Percentiles rank a stretch among this genome's conserved stretches.
phyloP scores from a whole-genome alignment of 2,113 vertebrate genomes.

The Hippopotamus amphibius region DNA sequence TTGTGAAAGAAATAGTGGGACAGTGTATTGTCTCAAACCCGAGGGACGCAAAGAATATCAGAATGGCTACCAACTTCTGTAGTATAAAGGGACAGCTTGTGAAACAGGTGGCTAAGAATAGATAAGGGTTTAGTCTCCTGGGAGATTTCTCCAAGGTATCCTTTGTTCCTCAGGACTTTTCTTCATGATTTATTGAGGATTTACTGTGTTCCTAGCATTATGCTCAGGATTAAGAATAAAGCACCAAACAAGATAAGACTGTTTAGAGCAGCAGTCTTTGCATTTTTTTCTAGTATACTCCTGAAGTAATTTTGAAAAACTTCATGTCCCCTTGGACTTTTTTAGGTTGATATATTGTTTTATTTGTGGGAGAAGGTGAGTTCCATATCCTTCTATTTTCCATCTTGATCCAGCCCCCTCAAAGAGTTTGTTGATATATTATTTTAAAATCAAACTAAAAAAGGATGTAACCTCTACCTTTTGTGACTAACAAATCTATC shows the following conservation, averaged over 20 bases:
- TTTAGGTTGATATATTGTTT: background rate
- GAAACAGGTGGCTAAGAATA: background rate
- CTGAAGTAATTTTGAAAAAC: constrained; percentile 34
- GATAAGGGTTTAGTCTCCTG: background rate
- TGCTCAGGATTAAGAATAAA: background rate
- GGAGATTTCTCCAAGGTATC: background rate
- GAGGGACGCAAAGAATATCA: background rate
- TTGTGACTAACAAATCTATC: background rate
- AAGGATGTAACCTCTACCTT: background rate
- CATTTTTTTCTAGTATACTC: background rate
- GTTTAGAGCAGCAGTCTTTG: background rate
- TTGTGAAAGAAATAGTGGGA: background rate
- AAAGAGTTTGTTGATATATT: background rate
- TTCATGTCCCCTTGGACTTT: background rate
- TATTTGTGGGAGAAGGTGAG: background rate
- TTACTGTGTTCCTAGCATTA: background rate
- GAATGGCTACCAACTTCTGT: background rate
- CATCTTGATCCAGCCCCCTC: too few relatives aligned
- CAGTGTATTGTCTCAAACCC: background rate
- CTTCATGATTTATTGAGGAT: background rate
- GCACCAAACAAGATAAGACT: background rate
- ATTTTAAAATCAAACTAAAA: constrained; percentile 10
- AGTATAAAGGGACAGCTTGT: background rate
- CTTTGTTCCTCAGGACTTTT: background rate
- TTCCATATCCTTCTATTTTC: too few relatives aligned